A percentile compares a stretch with the other conserved stretches of the same genome.
These are phyloP conservation scores for Alauda arvensis DNA, from an alignment of 2,797 vertebrate species.

Conservation along the genomic window DNA sequence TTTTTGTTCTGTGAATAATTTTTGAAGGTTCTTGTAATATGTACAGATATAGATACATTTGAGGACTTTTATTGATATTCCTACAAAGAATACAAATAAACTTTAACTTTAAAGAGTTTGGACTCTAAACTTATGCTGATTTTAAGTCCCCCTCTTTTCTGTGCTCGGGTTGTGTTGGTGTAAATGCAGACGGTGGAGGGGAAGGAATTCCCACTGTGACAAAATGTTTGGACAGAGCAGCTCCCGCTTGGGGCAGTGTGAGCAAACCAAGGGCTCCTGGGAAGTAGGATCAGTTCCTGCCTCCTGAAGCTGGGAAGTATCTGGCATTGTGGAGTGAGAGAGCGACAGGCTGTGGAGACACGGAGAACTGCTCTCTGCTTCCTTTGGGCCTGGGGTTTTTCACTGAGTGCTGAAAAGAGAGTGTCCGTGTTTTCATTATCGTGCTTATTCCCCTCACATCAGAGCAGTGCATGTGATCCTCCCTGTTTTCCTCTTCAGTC, in stretches of 20 bases:
- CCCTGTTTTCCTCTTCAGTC: neutral
- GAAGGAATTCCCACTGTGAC: neutral
- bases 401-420: neutral
- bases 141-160: neutral
- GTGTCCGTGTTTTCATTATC: fast-evolving
- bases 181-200: neutral
- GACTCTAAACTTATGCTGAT: neutral
- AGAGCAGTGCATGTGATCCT: neutral
- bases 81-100: constrained; percentile 80
- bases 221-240: neutral
- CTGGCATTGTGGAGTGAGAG: neutral
- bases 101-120: constrained; percentile 78
- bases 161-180: neutral
- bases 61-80: constrained; percentile 81
- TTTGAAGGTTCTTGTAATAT: constrained; percentile 80
- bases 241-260: neutral
- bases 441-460: neutral
- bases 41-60: constrained; percentile 80
- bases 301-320: fast-evolving
- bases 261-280: fast-evolving
- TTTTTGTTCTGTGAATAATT: constrained; percentile 84
- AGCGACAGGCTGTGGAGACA: constrained; percentile 32
- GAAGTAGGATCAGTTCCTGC: neutral
- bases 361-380: neutral
- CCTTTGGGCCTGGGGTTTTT: fast-evolving